Evolutionary conservation across 2,797 vertebrate species (phyloP), one percentile per base, ranked within the genome.

Genomic region (Oreortyx pictus): DNA sequence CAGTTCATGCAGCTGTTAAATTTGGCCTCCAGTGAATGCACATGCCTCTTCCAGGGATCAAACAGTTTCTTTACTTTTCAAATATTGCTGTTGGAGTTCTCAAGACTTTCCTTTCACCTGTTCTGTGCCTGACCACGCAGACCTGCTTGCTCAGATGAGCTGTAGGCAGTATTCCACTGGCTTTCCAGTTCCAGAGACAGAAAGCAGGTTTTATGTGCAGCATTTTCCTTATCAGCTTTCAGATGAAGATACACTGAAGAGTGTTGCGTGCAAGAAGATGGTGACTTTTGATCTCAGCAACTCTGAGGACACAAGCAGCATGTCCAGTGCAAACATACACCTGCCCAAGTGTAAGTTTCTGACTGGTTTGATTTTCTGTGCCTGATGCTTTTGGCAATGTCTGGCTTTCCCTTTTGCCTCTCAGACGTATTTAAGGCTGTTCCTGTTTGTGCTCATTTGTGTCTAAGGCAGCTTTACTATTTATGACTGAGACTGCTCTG

Each of bases 231-330:
- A 8, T 7, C 80, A 98, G 98, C 91, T 97, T 50, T 97, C 97
- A 14, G 98, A 98, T 31, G 98, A 98, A 23, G 98, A 98, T 43
- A 92, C 92, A 0, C 94, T 97, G 60, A 97, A 87, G 74, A 95
- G 94, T 29, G 44, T 91, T 17, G 96, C 95, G 0, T 94, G 95
- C 78, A 98, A 97, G 96, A 99, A 98, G 92, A 92, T 97, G 56
- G 98, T 98, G 93, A 98, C 98, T 33, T 99, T 99, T 82, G 98
- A 99, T 75, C 97, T 99, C 92, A 98, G 98, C 4, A 97, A 97
- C 67, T 98, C 98, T 0, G 98, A 98, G 22, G 98, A 98, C 82
- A 92, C 97, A 7, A 98, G 95, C 97, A 98, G 98, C 31, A 86
- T 75, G 2, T 97, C 97, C 62, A 98, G 96, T 19, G 94, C 82